Conservation (phyloP, 1,140 invertebrate species). For the Formica selysi region DNA sequence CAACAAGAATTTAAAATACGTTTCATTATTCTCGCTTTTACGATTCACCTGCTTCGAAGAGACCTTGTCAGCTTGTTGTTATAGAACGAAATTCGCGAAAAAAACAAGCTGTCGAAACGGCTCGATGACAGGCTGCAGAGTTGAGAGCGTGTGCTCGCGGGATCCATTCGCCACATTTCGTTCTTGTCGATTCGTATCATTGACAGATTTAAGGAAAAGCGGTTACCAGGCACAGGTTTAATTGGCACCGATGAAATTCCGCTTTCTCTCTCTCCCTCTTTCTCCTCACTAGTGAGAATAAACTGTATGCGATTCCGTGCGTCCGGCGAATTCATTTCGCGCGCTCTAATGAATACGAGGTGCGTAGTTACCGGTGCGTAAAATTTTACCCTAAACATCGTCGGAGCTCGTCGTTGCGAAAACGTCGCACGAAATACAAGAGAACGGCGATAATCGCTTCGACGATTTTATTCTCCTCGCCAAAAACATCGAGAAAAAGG, state of each 20-base stretch:
- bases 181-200: conserved; percentile 72
- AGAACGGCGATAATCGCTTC: conserved; percentile 52
- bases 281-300: conserved; percentile 39
- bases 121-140: conserved; percentile 23
- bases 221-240: conserved; percentile 62
- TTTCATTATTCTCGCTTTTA: conserved; percentile 45
- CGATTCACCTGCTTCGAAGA: conserved; percentile 51
- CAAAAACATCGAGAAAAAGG: conserved; percentile 14
- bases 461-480: conserved; percentile 54
- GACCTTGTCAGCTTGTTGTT: conserved; percentile 34
- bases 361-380: conserved; percentile 52
- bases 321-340: conserved; percentile 59
- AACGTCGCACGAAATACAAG: not conserved
- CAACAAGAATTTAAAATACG: conserved; percentile 10
- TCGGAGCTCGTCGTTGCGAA: not conserved
- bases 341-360: conserved; percentile 67
- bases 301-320: conserved; percentile 6
- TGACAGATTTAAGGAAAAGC: conserved; percentile 75
- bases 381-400: conserved; percentile 60
- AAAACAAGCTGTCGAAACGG: conserved; percentile 28
- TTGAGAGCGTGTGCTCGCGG: not conserved
- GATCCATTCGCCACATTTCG: conserved; percentile 32
- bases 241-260: conserved; percentile 62
- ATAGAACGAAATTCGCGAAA: conserved; percentile 34
- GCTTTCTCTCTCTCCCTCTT: not conserved